phyloP scores from a whole-genome alignment of 2,888 invertebrate genomes.

The Antheraea assamensis region DNA sequence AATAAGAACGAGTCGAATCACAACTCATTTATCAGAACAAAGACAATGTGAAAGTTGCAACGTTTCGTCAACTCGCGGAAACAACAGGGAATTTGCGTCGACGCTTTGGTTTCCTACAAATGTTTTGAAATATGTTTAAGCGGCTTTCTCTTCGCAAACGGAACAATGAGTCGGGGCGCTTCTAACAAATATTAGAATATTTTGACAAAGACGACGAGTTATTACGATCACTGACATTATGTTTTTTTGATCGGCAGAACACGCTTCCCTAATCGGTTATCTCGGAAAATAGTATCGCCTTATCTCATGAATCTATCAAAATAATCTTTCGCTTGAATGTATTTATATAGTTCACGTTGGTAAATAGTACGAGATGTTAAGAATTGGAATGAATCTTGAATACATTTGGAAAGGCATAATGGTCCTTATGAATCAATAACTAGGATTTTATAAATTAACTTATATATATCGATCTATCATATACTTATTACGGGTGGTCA shows the following conservation, averaged over 20 bases:
- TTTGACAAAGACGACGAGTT: slow-evolving; percentile 22
- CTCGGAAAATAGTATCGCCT: not conserved
- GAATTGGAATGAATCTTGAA: too few relatives aligned
- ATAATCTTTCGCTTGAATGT: too few relatives aligned
- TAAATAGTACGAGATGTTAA: too few relatives aligned
- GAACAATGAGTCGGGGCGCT: slow-evolving; percentile 2
- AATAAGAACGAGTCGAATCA: slow-evolving; percentile 4
- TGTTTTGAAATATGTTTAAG: slow-evolving; percentile 6
- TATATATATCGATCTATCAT: too few relatives aligned
- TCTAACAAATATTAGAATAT: slow-evolving; percentile 22
- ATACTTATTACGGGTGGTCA: too few relatives aligned
- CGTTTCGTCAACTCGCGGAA: slow-evolving; percentile 4
- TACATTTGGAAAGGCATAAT: too few relatives aligned
- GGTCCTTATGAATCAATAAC: too few relatives aligned
- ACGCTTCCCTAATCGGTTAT: slow-evolving; percentile 19
- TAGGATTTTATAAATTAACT: too few relatives aligned
- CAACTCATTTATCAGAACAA: not conserved
- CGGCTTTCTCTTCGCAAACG: not conserved
- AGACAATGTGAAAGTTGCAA: not conserved
- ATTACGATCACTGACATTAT: slow-evolving; percentile 31
- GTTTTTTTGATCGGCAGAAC: slow-evolving; percentile 29
- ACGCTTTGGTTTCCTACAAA: slow-evolving; percentile 9
- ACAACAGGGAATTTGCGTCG: slow-evolving; percentile 2
- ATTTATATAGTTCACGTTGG: too few relatives aligned
- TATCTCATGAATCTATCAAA: not conserved